phyloP scores from a whole-genome alignment of 2,888 invertebrate species.

The Acronicta aceris region DNA sequence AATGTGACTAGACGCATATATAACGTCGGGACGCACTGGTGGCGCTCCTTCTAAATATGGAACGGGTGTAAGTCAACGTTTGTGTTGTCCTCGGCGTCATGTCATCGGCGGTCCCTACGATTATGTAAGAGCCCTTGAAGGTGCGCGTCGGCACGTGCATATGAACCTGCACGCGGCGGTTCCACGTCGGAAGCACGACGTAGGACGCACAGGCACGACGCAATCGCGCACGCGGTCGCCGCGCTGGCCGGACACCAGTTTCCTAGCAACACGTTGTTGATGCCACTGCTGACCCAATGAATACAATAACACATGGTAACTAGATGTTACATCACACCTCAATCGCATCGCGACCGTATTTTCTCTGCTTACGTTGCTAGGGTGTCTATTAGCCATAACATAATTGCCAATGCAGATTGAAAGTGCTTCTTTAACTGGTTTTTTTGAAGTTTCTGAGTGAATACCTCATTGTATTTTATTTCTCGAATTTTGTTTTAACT shows the following conservation, averaged over 20 bases:
- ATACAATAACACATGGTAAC: conserved; percentile 86
- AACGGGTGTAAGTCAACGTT: conserved; percentile 78
- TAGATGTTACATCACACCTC: conserved; percentile 83
- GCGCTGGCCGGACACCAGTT: conserved; percentile 76
- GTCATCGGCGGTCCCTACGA: conserved; percentile 69
- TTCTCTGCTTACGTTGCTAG: conserved; percentile 75
- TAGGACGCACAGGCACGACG: conserved; percentile 70
- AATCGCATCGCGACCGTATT: conserved; percentile 66
- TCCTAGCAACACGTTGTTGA: conserved; percentile 89
- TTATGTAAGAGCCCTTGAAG: conserved; percentile 84
- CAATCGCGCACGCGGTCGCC: conserved; percentile 72
- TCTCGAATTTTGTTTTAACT: conserved; percentile 9
- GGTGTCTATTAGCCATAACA: conserved; percentile 73
- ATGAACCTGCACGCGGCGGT: conserved; percentile 76
- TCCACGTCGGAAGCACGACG: conserved; percentile 81
- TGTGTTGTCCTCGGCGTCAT: conserved; percentile 71
- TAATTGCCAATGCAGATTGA: conserved; percentile 56
- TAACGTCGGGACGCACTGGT: conserved; percentile 76
- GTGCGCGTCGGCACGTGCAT: conserved; percentile 78
- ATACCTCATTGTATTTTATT: conserved; percentile 46
- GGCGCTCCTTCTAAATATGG: conserved; percentile 87
- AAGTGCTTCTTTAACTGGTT: conserved; percentile 28
- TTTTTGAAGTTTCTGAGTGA: conserved; percentile 56
- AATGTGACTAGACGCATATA: conserved; percentile 84
- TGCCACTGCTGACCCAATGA: conserved; percentile 84